Evolutionary conservation across 2,797 vertebrate species (phyloP).

Genomic region (Botia kubotai): DNA sequence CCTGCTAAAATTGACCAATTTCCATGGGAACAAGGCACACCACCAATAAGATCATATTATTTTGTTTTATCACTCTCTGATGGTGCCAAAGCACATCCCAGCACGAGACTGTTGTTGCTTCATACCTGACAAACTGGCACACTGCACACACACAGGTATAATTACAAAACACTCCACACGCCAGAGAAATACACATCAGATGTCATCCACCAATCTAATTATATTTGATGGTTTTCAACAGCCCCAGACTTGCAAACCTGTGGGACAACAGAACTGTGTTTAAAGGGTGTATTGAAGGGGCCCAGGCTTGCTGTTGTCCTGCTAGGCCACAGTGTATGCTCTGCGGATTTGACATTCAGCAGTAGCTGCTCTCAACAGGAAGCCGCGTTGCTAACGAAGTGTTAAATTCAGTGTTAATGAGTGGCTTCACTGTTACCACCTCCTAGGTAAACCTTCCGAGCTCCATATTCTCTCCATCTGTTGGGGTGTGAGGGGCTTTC

Average conservation of each 20-base stretch:
- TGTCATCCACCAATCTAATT: constrained; percentile 46
- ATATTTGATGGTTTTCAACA: constrained; percentile 46
- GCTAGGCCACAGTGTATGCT: constrained; percentile 78
- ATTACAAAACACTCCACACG: constrained; percentile 21
- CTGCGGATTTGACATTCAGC: constrained; percentile 84
- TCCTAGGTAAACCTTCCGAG: constrained; percentile 95
- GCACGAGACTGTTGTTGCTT: constrained; percentile 83
- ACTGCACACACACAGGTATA: constrained; percentile 45
- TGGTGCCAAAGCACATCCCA: constrained; percentile 90
- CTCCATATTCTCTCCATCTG: constrained; percentile 96
- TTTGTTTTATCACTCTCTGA: constrained; percentile 88
- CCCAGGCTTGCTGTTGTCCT: constrained; percentile 72
- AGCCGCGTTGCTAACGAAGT: constrained; percentile 97
- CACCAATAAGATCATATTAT: constrained; percentile 88
- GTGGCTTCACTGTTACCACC: constrained; percentile 99
- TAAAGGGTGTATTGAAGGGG: constrained; percentile 54
- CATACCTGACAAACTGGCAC: constrained; percentile 84
- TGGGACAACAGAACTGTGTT: constrained; percentile 20
- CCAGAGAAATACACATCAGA: constrained; percentile 48
- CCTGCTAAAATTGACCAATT: constrained; percentile 85
- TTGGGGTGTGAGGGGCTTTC: constrained; percentile 88
- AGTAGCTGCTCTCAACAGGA: constrained; percentile 95
- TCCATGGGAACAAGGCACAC: constrained; percentile 87
- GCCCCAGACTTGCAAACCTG: constrained; percentile 32
- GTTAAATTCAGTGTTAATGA: constrained; percentile 99